Evolutionary conservation across 2,797 vertebrate species (phyloP).

Genomic region (Buceros bicornis): DNA sequence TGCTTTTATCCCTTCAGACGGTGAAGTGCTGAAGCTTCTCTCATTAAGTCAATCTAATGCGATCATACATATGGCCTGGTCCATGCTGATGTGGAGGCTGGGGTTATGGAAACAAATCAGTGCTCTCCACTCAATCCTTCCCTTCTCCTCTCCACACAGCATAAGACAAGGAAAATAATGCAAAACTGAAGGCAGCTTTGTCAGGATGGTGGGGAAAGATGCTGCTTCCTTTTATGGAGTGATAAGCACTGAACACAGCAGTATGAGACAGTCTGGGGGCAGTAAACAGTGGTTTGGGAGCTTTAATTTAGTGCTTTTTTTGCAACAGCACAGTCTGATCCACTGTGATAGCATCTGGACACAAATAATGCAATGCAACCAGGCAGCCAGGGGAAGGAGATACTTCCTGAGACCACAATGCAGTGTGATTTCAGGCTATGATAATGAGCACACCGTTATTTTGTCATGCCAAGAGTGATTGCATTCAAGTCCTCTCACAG

Average conservation of each 20-base stretch:
- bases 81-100: background rate
- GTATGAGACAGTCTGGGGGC: background rate
- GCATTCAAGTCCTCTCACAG: background rate
- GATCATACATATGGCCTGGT: background rate
- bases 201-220: background rate
- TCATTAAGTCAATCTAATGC: background rate
- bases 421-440: background rate
- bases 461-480: background rate
- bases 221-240: background rate
- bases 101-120: background rate
- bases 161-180: background rate
- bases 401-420: background rate
- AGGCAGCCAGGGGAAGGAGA: background rate
- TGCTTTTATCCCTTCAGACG: background rate
- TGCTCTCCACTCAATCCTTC: background rate
- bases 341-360: background rate
- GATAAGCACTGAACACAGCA: background rate
- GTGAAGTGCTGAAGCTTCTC: background rate
- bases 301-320: background rate
- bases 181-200: background rate
- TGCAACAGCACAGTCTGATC: background rate
- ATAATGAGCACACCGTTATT: background rate
- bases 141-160: background rate
- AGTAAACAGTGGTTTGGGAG: background rate
- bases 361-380: background rate